Evolutionary conservation across 2,888 invertebrate genomes (phyloP), one percentile per base, ranked within the genome.

Genomic region (Osmoderma eremita): DNA sequence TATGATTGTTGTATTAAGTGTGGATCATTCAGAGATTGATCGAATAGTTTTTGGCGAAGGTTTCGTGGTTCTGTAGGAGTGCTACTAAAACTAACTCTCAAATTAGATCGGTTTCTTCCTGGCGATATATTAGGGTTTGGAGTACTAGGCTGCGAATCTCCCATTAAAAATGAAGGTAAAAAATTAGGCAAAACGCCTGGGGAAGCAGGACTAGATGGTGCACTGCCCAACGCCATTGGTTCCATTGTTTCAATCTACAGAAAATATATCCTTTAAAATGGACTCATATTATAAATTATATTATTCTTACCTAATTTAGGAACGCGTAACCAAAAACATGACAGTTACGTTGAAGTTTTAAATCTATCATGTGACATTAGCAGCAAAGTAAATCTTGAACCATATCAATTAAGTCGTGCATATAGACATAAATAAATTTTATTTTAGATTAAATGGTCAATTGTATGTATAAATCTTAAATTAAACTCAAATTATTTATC

Each of bases 211-310:
- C 90, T 90, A 74, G 90, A 89, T 58, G 89, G 87, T 1, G 92
- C 90, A 79, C 92, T 93, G 69, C 93, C 93, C 72, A 94, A 82
- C 63, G 89, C 86, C 93, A 94, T 94, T 56, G 93, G 93, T 80
- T 93, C 93, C 92, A 93, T 93, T 80, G n/a, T 53, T 6, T 18
- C 0, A 36, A 17, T 13, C 53, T 53, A 8, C 1, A 30, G 10
- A 24, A 48, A 58, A 48, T n/a, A 45, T 30, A 63, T 17, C 20
- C 3, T 18, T 58, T 15, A 38, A 54, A 22, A 42, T 36, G 18
- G 13, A 17, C 38, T 17, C 38, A 22, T 17, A 24, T 15, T 62
- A 1, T 24, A 17, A 20, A 45, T 17, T 18, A 51, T 18, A 38
- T 2, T 15, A 36, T 15, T 36, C 5, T 53, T 5, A 53, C 36